Evolutionary conservation across 2,888 invertebrate genomes (phyloP).

Genomic region (Hypsopygia costalis): DNA sequence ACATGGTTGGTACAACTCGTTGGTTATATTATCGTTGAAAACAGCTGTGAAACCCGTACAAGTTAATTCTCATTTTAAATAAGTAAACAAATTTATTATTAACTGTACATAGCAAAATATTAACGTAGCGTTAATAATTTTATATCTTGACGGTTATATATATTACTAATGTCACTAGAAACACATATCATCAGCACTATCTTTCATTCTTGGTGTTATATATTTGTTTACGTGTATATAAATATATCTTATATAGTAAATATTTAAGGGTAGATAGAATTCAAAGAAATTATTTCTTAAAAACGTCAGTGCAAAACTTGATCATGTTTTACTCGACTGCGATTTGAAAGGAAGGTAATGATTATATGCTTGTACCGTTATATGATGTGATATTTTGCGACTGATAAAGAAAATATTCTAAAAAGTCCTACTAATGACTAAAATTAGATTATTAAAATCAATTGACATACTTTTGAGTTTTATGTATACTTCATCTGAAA

Average conservation of each 20-base stretch:
- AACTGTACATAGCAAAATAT: constrained; percentile 45
- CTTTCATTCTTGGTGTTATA: constrained; percentile 72
- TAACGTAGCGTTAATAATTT: constrained; percentile 58
- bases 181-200: constrained; percentile 76
- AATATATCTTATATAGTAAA: constrained; percentile 24
- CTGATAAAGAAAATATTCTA: too few species aligned
- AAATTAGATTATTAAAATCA: too few species aligned
- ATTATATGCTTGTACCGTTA: too few species aligned
- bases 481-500: too few species aligned
- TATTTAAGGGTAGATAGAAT: constrained; percentile 43
- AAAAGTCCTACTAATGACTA: too few species aligned
- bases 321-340: neutral
- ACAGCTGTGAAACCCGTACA: constrained; percentile 6
- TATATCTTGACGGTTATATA: constrained; percentile 49
- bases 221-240: constrained; percentile 54
- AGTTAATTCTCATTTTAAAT: constrained; percentile 21
- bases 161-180: constrained; percentile 52
- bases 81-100: constrained; percentile 31
- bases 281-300: constrained; percentile 29
- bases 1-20: too few species aligned
- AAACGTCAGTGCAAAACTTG: constrained; percentile 1
- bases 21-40: too few species aligned
- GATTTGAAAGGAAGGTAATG: too few species aligned
- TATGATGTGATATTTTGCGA: too few species aligned
- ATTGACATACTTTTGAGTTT: too few species aligned